Base-by-base conservation (phyloP, 2,888 invertebrate species). In the Theristus sp. region DNA sequence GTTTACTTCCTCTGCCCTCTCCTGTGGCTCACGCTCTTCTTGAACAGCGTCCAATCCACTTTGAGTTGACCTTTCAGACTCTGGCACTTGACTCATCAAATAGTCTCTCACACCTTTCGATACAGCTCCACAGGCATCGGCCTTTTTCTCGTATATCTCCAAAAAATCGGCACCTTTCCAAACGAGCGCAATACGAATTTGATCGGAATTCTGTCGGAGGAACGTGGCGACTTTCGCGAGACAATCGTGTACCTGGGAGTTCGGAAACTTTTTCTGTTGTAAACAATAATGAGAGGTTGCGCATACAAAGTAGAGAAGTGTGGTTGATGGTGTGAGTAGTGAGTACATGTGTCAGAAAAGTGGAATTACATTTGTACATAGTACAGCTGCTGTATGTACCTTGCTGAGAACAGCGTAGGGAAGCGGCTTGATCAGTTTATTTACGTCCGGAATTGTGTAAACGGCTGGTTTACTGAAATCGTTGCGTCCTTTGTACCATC, bases 341-440 rank as follows among this genome's bases (percentile, higher is more conserved):
- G n/a, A n/a, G n/a, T n/a, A n/a, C n/a, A n/a, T n/a, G n/a, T n/a
- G n/a, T n/a, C n/a, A n/a, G n/a, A n/a, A n/a, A n/a, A n/a, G n/a
- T n/a, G n/a, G n/a, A n/a, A n/a, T n/a, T n/a, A n/a, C n/a, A n/a
- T n/a, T n/a, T n/a, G n/a, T n/a, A n/a, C n/a, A n/a, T n/a, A n/a
- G n/a, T n/a, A n/a, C n/a, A n/a, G n/a, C n/a, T n/a, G n/a, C n/a
- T n/a, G n/a, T n/a, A n/a, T n/a, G n/a, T n/a, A 67, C 70, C 65
- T 72, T 72, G 66, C 67, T 65, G 28, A 72, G 62, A 0, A 70
- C 69, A 24, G 67, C 68, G 24, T 67, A 67, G 2, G 72, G 72
- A 47, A 72, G 62, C n/a, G 72, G 72, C 61, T 72, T 73, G 69
- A 71, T 68, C 65, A 72, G 65, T 62, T 72, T 72, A 27, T 68